Evolutionary conservation across 2,797 vertebrate species (phyloP), one percentile per base, ranked within the genome.

Genomic region (Enteromius argenteus): DNA sequence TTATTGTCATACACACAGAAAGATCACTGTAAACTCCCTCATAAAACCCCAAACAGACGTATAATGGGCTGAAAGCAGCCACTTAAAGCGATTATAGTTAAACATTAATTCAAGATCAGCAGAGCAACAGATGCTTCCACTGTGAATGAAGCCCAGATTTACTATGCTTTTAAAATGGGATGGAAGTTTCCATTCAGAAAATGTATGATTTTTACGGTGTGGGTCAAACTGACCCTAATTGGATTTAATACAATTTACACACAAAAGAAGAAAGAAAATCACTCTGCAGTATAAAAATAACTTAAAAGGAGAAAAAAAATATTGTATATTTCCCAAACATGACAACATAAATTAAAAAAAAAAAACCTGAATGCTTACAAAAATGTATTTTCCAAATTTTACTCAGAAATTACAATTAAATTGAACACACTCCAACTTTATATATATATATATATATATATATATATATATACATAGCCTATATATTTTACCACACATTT

Each of bases 101-200:
- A 76, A 76, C n/a, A 83, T 76, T 83, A 76, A 83, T 83, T 67
- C 3, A 73, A 3, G 14, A 10, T 80, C 46, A 80, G 32, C 19
- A 39, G 3, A 27, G 35, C n/a, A 30, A 19, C 80, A 64, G 71
- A 44, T 9, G 67, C 66, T 37, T 35, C 6, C 21, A 17, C 14
- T 23, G 35, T 49, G 32, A 49, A 51, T 30, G n/a, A 51, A 27
- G 32, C 1, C 1, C 0, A 79, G 11, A 32, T 49, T 49, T 30
- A 46, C 19, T n/a, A 2, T 8, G 35, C 37, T 37, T 19, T 69
- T 27, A 19, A 56, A 67, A 53, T 5, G 5, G 5, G 11, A 68
- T 27, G 42, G 19, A 67, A n/a, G 21, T 68, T 68, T 35, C 44
- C 77, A 68, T 53, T 80, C 7, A 23, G 30, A 79, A 68, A 23